phyloP scores from a whole-genome alignment of 2,797 vertebrate genomes.

The Sitta carolinensis region DNA sequence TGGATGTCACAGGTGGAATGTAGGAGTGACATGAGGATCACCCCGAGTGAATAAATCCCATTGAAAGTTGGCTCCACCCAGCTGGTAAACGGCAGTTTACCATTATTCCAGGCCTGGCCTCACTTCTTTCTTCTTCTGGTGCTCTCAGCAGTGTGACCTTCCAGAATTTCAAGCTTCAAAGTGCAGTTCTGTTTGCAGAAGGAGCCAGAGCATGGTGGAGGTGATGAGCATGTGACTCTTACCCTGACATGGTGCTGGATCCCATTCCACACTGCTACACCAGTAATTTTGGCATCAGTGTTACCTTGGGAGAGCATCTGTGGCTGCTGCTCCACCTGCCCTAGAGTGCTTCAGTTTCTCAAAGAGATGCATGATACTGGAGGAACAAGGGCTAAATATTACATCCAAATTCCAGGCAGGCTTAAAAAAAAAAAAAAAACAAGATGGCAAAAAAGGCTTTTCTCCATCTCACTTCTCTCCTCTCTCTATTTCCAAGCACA shows the following conservation, averaged over 20 bases:
- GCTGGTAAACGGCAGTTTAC: rapidly evolving
- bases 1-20: neutral
- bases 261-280: neutral
- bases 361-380: neutral
- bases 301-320: neutral
- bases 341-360: neutral
- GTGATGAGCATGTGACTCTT: neutral
- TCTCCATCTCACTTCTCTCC: neutral
- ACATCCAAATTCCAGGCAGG: neutral
- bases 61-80: neutral
- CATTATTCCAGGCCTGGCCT: neutral
- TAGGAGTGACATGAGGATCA: neutral
- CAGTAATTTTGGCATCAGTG: neutral
- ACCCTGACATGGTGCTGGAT: neutral
- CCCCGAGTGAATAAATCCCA: neutral
- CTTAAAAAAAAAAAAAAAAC: neutral
- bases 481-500: neutral
- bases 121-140: neutral
- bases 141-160: neutral
- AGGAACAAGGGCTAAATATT: neutral
- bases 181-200: neutral
- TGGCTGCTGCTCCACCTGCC: neutral
- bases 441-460: neutral
- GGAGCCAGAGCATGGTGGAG: neutral
- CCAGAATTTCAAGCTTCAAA: neutral